Evolutionary conservation across 2,888 invertebrate species (phyloP).

Genomic region (Stenichneumon culpator): DNA sequence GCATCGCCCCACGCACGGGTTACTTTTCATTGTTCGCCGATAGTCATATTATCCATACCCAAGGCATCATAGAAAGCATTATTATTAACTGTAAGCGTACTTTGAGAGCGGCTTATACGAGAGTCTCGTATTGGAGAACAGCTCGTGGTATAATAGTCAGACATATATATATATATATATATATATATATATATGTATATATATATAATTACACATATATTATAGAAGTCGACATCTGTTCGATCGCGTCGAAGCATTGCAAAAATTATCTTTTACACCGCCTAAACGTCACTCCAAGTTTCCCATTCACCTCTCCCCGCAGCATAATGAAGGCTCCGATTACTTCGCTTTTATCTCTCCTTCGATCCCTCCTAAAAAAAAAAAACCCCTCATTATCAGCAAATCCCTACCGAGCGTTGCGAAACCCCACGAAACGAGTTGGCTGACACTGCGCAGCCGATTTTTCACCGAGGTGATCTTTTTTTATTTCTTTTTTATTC

Average conservation of each 20-base stretch:
- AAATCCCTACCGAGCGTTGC: constrained; percentile 33
- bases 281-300: constrained; percentile 24
- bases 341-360: background rate
- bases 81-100: constrained; percentile 38
- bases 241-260: constrained; percentile 10
- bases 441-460: constrained; percentile 9
- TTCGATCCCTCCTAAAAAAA: background rate
- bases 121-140: constrained; percentile 9
- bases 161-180: background rate
- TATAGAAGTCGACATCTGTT: constrained; percentile 42
- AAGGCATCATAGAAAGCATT: constrained; percentile 4
- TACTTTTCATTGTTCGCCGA: constrained; percentile 51
- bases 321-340: constrained; percentile 8
- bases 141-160: constrained; percentile 16
- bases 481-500: constrained; percentile 27
- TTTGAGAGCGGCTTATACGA: constrained; percentile 26
- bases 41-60: constrained; percentile 43
- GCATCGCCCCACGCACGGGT: constrained; percentile 35
- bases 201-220: too few relatives aligned
- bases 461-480: constrained; percentile 27
- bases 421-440: background rate
- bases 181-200: too few relatives aligned
- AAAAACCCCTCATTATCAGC: constrained; percentile 28
- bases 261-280: constrained; percentile 8
- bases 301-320: background rate